Evolutionary conservation across 2,888 invertebrate genomes (phyloP).

Genomic region (Adela reaumurella): DNA sequence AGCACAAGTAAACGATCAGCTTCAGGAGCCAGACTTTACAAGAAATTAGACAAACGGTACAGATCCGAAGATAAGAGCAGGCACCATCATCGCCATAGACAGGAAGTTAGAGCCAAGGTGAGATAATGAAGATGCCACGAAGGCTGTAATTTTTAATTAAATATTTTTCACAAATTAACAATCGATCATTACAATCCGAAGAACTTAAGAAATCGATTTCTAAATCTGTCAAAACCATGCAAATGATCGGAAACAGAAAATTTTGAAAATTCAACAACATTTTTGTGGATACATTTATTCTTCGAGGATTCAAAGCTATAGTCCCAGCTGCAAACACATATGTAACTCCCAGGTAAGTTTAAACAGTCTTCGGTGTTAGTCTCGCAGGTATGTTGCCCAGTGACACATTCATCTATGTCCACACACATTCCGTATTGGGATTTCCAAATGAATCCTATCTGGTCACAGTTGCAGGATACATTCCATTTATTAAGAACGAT

Average conservation of each 20-base stretch:
- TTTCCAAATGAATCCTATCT: constrained; percentile 52
- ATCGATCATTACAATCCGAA: constrained; percentile 3
- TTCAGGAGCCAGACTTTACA: constrained; percentile 62
- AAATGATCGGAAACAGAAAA: no score
- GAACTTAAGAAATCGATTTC: not conserved
- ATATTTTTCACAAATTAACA: not conserved
- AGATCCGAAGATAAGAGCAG: constrained; percentile 73
- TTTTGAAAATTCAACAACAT: no score
- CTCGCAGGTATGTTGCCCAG: constrained; percentile 31
- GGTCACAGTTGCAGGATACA: constrained; percentile 53
- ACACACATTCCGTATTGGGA: constrained; percentile 60
- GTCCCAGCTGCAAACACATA: constrained; percentile 51
- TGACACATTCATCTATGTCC: constrained; percentile 59
- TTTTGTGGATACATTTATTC: constrained; percentile 8
- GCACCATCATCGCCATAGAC: constrained; percentile 62
- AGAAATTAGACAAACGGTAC: constrained; percentile 74
- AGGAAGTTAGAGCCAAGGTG: constrained; percentile 78
- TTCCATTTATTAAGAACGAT: constrained; percentile 59
- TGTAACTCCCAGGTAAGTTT: constrained; percentile 49
- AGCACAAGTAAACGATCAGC: constrained; percentile 29
- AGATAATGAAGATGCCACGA: no score
- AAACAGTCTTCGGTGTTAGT: constrained; percentile 46
- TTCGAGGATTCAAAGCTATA: constrained; percentile 21
- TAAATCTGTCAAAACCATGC: no score
- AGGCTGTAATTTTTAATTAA: no score